Evolutionary conservation across 2,888 invertebrate genomes (phyloP).

Genomic region (Sphaerophoria rueppellii): DNA sequence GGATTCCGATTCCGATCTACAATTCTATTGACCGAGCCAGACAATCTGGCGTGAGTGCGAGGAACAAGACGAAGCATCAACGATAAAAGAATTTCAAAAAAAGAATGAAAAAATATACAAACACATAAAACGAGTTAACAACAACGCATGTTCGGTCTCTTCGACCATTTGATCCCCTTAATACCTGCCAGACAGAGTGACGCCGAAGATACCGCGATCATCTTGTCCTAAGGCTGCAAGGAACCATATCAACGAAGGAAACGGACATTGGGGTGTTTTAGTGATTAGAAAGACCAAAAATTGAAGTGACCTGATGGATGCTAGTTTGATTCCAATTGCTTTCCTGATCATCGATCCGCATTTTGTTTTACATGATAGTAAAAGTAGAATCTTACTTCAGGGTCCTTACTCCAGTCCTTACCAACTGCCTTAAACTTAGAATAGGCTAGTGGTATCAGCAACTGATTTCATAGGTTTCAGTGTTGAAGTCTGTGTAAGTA

Average conservation of each 20-base stretch:
- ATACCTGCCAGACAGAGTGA: conserved; percentile 74
- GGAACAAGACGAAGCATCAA: conserved; percentile 52
- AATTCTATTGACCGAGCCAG: conserved; percentile 72
- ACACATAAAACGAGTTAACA: conserved; percentile 34
- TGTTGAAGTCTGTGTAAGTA: too few relatives aligned
- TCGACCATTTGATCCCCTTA: conserved; percentile 68
- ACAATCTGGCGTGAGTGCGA: conserved; percentile 70
- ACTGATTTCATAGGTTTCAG: too few relatives aligned
- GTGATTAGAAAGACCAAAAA: neutral
- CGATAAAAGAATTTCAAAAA: conserved; percentile 39
- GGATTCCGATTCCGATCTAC: conserved; percentile 63
- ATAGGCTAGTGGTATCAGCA: too few relatives aligned
- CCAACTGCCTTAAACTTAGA: too few relatives aligned
- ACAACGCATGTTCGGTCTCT: conserved; percentile 43
- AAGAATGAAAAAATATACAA: neutral
- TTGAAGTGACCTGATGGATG: neutral
- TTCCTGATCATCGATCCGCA: too few relatives aligned
- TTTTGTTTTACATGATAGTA: too few relatives aligned
- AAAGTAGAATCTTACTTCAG: too few relatives aligned
- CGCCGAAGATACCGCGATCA: conserved; percentile 69
- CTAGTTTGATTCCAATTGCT: too few relatives aligned
- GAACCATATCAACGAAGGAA: neutral
- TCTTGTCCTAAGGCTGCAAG: conserved; percentile 37
- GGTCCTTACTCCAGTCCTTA: too few relatives aligned
- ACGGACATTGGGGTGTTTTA: conserved; percentile 9